phyloP scores from a whole-genome alignment of 2,888 invertebrate species.

The Acholoe squamosa region DNA sequence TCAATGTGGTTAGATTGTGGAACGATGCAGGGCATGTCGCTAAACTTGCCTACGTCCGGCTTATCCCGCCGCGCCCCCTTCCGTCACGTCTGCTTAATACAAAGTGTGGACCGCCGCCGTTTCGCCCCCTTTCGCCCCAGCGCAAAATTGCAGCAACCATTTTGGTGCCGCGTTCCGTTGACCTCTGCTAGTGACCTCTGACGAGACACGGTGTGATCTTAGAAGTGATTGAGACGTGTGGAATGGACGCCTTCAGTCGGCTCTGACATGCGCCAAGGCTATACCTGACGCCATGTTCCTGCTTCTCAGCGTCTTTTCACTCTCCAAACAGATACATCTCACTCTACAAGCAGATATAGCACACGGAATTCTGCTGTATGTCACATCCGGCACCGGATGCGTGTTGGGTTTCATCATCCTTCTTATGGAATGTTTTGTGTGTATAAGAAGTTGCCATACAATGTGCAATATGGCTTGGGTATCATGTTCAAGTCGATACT shows the following conservation, averaged over 20 bases:
- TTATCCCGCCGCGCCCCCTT: neutral
- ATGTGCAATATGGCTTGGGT: too few species aligned
- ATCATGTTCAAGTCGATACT: too few species aligned
- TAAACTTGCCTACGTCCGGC: neutral
- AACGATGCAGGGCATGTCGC: neutral
- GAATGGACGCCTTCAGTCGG: neutral
- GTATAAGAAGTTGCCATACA: too few species aligned
- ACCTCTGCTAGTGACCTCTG: slow-evolving; percentile 19
- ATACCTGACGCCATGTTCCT: slow-evolving; percentile 12
- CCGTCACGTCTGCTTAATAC: slow-evolving; percentile 4
- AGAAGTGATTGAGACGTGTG: slow-evolving; percentile 21
- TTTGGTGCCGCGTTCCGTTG: neutral
- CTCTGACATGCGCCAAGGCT: neutral
- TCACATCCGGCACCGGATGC: too few species aligned
- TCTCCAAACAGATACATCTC: neutral
- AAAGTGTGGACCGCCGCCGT: neutral
- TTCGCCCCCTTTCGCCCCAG: too few species aligned
- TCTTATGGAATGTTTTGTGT: too few species aligned
- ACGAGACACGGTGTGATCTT: slow-evolving; percentile 10
- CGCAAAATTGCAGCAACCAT: slow-evolving; percentile 19
- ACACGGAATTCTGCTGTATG: too few species aligned
- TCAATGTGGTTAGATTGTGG: neutral
- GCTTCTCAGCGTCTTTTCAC: neutral
- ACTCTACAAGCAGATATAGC: neutral
- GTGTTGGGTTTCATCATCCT: too few species aligned